A percentile compares a stretch with the other conserved stretches of the same genome.
Conservation (phyloP, 2,113 vertebrate species). For the Thomomys bottae region DNA sequence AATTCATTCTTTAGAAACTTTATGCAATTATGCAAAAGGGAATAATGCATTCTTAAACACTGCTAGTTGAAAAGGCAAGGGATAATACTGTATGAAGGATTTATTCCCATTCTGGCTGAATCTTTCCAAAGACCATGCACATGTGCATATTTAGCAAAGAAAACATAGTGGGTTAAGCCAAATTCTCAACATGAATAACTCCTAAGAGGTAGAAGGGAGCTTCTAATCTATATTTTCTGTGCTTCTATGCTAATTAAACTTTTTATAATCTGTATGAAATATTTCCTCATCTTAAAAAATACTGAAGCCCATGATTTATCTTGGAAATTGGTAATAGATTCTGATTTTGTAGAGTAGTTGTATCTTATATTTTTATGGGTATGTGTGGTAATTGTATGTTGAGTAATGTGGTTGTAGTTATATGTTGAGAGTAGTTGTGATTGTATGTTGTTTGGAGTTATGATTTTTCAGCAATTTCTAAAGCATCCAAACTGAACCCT, state of each 20-base stretch:
- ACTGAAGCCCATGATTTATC: neutral
- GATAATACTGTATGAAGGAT: fast-evolving
- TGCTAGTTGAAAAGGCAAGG: neutral
- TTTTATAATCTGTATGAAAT: neutral
- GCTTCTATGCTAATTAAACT: neutral
- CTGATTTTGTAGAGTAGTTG: neutral
- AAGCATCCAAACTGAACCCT: too few species aligned
- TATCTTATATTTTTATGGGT: neutral
- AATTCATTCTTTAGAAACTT: conserved; percentile 16
- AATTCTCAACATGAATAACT: neutral
- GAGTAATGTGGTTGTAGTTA: too few species aligned
- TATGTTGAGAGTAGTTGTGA: too few species aligned
- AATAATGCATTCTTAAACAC: neutral
- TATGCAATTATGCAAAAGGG: neutral
- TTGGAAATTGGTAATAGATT: neutral
- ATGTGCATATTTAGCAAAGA: neutral
- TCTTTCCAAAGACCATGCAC: neutral
- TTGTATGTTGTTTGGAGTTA: too few species aligned
- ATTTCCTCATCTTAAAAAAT: neutral
- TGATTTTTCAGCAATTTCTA: too few species aligned
- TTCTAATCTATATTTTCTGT: neutral
- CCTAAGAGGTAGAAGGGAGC: neutral
- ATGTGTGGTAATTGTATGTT: too few species aligned
- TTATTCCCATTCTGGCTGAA: neutral
- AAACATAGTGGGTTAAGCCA: neutral